Base-by-base conservation (phyloP, 2,113 vertebrate genomes). In the Orientallactaga bullata region DNA sequence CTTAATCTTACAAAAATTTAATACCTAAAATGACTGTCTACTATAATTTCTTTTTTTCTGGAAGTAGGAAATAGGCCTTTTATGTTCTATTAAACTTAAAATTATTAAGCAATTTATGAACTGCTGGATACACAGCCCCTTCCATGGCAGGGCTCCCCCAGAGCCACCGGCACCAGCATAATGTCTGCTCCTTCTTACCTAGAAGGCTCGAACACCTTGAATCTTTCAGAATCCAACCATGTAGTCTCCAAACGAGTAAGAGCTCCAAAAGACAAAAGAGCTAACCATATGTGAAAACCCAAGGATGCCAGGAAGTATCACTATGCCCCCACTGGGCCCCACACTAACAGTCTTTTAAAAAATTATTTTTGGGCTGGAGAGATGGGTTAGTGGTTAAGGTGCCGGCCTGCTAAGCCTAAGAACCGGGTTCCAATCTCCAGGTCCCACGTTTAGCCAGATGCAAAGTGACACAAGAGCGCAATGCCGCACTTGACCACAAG, bases 71-170 rank as follows among this genome's bases (percentile, higher is more conserved):
- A 93, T 82, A 21, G 23, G 1, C 26, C 88, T 68, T 88, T 85
- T 89, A 85, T 78, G 39, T 82, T 84, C 28, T 94, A 51, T 51
- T 51, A 51, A 89, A 65, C 35, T 87, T 82, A 90, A 85, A 91
- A 88, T 84, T 85, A 91, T 69, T 60, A 83, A 86, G 69, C n/a
- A 93, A 81, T 79, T 58, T 91, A 89, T 84, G 77, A 94, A 85
- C 0, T 96, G 7, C 7, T 82, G 39, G 30, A 20, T 58, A 63
- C 83, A 0, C 51, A 60, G 39, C 63, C 88, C 28, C 72, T 69
- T 24, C 76, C 90, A 17, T 51, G 72, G 88, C 35, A 16, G 83
- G 85, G 12, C 1, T 60, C 20, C 30, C 26, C 30, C 39, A 11
- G 0, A 28, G 37, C 63, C 10, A 30, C 35, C 85, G 81, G 26